A percentile compares a stretch with the other conserved stretches of the same genome.
Evolutionary conservation across 2,113 vertebrate species (phyloP).

Genomic region (Corynorhinus townsendii): DNA sequence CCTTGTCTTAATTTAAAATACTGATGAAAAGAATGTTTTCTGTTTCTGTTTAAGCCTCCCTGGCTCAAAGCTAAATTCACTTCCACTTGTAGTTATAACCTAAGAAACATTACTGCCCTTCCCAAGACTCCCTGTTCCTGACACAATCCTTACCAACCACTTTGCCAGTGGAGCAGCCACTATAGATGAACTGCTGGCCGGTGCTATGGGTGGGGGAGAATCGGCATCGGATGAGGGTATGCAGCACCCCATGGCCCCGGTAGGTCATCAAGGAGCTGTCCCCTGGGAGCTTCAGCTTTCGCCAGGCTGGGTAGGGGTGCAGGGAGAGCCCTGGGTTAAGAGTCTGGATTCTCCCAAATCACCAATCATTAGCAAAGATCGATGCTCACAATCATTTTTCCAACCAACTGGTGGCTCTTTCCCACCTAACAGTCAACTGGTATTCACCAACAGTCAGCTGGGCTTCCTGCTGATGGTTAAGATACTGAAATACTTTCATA

Average conservation of each 20-base stretch:
- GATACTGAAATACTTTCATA: background rate
- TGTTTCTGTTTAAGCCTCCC: constrained; percentile 1
- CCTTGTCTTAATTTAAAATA: constrained; percentile 51
- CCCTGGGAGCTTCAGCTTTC: constrained; percentile 89
- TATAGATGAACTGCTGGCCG: constrained; percentile 92
- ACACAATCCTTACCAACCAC: constrained; percentile 86
- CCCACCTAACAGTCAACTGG: background rate
- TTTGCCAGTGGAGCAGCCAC: constrained; percentile 92
- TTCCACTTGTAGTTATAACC: background rate
- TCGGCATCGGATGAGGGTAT: constrained; percentile 92
- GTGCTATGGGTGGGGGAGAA: constrained; percentile 92
- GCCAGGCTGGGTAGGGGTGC: constrained; percentile 80
- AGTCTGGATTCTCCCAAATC: background rate
- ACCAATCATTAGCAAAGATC: background rate
- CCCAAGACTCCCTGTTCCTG: background rate
- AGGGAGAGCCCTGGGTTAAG: background rate
- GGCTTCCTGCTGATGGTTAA: background rate
- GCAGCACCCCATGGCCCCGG: constrained; percentile 91
- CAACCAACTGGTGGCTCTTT: background rate
- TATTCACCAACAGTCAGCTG: background rate
- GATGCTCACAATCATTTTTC: background rate
- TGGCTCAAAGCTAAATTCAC: background rate
- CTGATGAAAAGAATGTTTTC: constrained; percentile 2
- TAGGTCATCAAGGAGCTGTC: constrained; percentile 95
- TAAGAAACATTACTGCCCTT: background rate